A percentile compares a stretch with the other conserved stretches of the same genome.
phyloP scores from a whole-genome alignment of 2,113 vertebrate genomes.

The Pelmatolapia mariae region DNA sequence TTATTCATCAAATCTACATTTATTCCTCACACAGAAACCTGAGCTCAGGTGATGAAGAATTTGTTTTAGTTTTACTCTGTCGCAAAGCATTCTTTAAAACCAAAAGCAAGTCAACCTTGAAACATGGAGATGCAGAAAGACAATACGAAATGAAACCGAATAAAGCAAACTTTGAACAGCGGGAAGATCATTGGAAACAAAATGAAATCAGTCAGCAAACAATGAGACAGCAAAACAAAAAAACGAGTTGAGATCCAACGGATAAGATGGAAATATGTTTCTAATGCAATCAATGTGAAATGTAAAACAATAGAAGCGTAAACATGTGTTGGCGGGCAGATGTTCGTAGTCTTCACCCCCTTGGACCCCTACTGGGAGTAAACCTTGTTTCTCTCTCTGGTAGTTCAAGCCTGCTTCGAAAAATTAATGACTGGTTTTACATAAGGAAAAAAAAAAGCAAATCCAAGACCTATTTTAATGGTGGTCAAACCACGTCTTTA shows the following conservation, averaged over 20 bases:
- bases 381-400: background rate
- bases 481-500: background rate
- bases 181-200: background rate
- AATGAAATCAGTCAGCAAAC: background rate
- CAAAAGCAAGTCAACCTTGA: background rate
- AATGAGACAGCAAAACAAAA: background rate
- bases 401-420: fast-evolving
- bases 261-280: background rate
- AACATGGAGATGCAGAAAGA: background rate
- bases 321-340: background rate
- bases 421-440: background rate
- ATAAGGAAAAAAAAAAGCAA: background rate
- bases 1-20: background rate
- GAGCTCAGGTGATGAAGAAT: background rate
- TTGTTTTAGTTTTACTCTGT: background rate
- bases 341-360: background rate
- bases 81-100: background rate
- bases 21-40: background rate
- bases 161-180: background rate
- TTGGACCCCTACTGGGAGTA: background rate
- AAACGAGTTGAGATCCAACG: background rate
- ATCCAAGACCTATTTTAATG: background rate
- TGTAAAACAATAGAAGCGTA: background rate
- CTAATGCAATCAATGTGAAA: background rate
- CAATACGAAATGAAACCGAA: background rate